These are phyloP conservation scores for Psilopsiagon aymara DNA, from an alignment of 2,113 vertebrate genomes.

Conservation along the genomic window DNA sequence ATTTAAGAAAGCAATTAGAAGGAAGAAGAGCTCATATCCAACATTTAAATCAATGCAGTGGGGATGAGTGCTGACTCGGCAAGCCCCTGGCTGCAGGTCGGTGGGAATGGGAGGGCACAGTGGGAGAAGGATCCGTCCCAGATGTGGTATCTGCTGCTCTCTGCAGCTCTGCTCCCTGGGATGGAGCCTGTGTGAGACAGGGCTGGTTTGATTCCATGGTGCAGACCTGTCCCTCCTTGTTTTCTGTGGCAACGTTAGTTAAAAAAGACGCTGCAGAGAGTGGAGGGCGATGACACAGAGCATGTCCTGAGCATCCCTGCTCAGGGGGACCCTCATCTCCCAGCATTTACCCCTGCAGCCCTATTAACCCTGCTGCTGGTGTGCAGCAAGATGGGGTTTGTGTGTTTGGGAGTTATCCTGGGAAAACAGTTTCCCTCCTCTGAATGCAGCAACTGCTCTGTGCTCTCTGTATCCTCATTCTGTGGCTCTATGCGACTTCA, in stretches of 20 bases:
- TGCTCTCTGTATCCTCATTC: not conserved
- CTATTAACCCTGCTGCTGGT: not conserved
- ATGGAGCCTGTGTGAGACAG: not conserved
- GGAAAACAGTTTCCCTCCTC: not conserved
- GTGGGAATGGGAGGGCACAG: not conserved
- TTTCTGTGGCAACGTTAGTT: not conserved
- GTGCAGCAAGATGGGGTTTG: not conserved
- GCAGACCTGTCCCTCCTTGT: not conserved
- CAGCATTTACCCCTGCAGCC: fast-evolving
- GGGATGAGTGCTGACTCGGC: not conserved
- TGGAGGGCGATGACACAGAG: fast-evolving
- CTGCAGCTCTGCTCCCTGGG: not conserved
- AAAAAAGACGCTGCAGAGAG: not conserved
- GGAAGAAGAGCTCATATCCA: not conserved
- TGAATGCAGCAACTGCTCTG: not conserved
- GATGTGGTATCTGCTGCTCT: not conserved
- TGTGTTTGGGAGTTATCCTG: not conserved
- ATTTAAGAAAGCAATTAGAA: not conserved
- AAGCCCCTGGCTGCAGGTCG: fast-evolving
- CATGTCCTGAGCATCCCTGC: fast-evolving
- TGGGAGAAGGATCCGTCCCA: fast-evolving
- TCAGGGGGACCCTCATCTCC: not conserved
- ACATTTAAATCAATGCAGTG: not conserved
- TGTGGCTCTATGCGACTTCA: not conserved
- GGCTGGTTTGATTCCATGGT: not conserved